These are phyloP conservation scores for Zelostemma sp. DNA, from an alignment of 1,140 invertebrate genomes.

Conservation along the genomic window DNA sequence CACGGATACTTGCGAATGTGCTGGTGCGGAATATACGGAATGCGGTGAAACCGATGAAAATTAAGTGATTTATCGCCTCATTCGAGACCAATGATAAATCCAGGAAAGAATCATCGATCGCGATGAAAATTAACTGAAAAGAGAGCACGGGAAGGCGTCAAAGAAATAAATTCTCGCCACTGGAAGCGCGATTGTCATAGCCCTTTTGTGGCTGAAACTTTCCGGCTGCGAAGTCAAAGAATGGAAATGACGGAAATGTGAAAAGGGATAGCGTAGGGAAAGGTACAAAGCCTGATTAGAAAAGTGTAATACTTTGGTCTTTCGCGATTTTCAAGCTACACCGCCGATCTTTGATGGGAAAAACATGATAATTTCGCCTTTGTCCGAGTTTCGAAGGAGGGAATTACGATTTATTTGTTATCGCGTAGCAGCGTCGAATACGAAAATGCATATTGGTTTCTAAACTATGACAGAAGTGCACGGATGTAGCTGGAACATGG, in stretches of 20 bases:
- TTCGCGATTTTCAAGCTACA: slow-evolving; percentile 9
- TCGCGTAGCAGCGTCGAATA: not conserved
- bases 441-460: slow-evolving; percentile 30
- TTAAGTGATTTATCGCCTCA: no score
- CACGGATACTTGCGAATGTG: not conserved
- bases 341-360: not conserved
- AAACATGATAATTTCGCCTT: no score
- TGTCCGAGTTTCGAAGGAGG: no score
- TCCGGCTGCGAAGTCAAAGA: slow-evolving; percentile 24
- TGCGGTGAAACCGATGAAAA: no score
- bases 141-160: not conserved
- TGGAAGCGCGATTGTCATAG: slow-evolving; percentile 27
- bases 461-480: no score
- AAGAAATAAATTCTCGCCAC: slow-evolving; percentile 28
- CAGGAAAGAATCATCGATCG: no score
- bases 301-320: slow-evolving; percentile 9
- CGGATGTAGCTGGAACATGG: slow-evolving; percentile 37
- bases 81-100: no score
- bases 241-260: slow-evolving; percentile 16
- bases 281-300: not conserved
- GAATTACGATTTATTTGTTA: no score
- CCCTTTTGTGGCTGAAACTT: slow-evolving; percentile 36
- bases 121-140: no score
- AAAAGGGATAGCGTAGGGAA: slow-evolving; percentile 20
- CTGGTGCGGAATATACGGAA: no score